phyloP scores from a whole-genome alignment of 1,140 invertebrate genomes.

The Drosophila sproati region DNA sequence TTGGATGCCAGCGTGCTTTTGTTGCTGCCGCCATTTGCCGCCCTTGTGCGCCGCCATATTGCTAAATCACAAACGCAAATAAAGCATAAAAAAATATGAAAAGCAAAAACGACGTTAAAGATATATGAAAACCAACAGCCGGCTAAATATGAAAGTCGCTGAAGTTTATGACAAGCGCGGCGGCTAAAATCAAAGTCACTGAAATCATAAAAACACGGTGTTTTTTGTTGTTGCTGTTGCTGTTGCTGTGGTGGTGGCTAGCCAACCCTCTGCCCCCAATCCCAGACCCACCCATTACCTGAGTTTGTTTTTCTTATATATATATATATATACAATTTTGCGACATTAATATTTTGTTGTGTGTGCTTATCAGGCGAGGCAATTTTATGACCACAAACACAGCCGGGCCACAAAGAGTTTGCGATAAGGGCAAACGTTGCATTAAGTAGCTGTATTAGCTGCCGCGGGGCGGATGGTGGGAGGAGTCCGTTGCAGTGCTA shows the following conservation, averaged over 20 bases:
- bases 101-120: constrained; percentile 31
- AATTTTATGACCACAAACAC: constrained; percentile 51
- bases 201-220: constrained; percentile 39
- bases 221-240: constrained; percentile 25
- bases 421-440: constrained; percentile 34
- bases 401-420: constrained; percentile 28
- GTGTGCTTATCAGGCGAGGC: constrained; percentile 57
- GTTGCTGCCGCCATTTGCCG: constrained; percentile 39
- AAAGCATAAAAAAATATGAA: constrained; percentile 59
- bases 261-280: not conserved
- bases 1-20: constrained; percentile 31
- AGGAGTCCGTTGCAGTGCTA: constrained; percentile 50
- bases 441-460: constrained; percentile 31
- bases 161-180: constrained; percentile 74
- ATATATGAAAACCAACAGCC: constrained; percentile 67
- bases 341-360: constrained; percentile 59
- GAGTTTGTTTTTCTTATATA: constrained; percentile 29
- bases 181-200: constrained; percentile 78
- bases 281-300: not conserved
- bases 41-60: constrained; percentile 61
- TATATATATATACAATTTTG: constrained; percentile 58
- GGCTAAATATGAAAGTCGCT: constrained; percentile 76
- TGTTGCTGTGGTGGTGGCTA: not conserved
- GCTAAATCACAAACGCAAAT: constrained; percentile 80
- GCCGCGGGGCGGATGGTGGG: constrained; percentile 27